These are phyloP conservation scores for Peromyscus californicus DNA, from an alignment of 2,113 vertebrate genomes.

Conservation along the genomic window DNA sequence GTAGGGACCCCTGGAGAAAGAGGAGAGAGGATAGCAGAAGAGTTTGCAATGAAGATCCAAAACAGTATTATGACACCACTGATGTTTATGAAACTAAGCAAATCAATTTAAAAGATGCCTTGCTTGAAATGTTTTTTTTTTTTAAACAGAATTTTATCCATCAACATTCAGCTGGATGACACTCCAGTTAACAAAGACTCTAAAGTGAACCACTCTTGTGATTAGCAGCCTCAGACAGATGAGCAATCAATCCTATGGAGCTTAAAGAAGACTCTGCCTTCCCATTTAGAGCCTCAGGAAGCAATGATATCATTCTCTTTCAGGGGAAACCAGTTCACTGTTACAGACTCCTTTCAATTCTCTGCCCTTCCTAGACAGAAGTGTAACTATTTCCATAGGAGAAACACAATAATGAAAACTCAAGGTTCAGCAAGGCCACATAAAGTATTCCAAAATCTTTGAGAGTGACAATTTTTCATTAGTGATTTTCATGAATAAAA, in stretches of 20 bases:
- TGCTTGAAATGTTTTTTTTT: background rate
- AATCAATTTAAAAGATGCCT: background rate
- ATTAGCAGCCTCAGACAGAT: rapidly evolving
- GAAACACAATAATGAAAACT: slow-evolving; percentile 70
- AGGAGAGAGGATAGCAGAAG: rapidly evolving
- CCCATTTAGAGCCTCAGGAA: background rate
- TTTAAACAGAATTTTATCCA: background rate
- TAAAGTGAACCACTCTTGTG: background rate
- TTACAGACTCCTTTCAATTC: background rate
- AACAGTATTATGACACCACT: background rate
- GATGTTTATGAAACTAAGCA: background rate
- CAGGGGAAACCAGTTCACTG: background rate
- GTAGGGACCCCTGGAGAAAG: rapidly evolving
- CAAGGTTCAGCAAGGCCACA: slow-evolving; percentile 53
- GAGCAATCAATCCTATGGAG: background rate
- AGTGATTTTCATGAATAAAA: slow-evolving; percentile 58
- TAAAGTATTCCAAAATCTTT: slow-evolving; percentile 22
- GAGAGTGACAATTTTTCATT: slow-evolving; percentile 50
- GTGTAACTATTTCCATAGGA: slow-evolving; percentile 33
- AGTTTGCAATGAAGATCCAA: background rate
- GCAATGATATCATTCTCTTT: background rate
- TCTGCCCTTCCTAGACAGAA: background rate
- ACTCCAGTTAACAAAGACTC: background rate
- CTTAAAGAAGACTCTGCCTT: background rate
- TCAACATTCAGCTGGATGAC: background rate